Conservation (phyloP, 2,888 invertebrate species). For the Patella caerulea region DNA sequence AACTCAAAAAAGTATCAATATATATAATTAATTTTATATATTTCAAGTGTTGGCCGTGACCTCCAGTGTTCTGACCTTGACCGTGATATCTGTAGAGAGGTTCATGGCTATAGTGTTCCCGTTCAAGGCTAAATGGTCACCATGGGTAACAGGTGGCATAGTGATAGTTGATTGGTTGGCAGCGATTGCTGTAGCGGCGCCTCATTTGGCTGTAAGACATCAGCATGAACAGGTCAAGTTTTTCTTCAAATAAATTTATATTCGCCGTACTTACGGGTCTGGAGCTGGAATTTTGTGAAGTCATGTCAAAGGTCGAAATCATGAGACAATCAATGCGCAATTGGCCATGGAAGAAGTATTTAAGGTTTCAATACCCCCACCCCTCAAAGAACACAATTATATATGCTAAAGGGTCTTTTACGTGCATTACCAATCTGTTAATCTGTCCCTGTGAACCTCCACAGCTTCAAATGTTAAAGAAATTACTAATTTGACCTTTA, state of each 20-base stretch:
- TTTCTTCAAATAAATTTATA: background rate
- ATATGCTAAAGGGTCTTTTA: too few species aligned
- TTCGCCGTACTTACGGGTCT: background rate
- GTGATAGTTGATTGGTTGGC: conserved; percentile 51
- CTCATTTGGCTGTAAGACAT: conserved; percentile 51
- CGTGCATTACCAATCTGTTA: too few species aligned
- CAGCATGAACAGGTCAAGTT: conserved; percentile 35
- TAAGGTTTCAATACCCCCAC: too few species aligned
- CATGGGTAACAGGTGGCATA: conserved; percentile 32
- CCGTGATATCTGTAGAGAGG: conserved; percentile 61
- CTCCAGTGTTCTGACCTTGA: conserved; percentile 61
- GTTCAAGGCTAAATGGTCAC: conserved; percentile 48
- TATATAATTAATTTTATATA: background rate
- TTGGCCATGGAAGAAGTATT: too few species aligned
- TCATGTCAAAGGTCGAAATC: background rate
- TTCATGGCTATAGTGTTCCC: conserved; percentile 65
- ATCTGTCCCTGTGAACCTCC: too few species aligned
- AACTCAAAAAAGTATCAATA: too few species aligned
- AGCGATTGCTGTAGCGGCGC: conserved; percentile 51
- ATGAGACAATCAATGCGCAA: background rate
- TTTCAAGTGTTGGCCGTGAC: conserved; percentile 57
- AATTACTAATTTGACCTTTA: too few species aligned
- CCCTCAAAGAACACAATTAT: too few species aligned
- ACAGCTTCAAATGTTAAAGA: too few species aligned
- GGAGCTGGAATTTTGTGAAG: background rate